Conservation (phyloP, 37 sponge, comb jelly and placozoan genomes). For the Axinella damicornis region DNA sequence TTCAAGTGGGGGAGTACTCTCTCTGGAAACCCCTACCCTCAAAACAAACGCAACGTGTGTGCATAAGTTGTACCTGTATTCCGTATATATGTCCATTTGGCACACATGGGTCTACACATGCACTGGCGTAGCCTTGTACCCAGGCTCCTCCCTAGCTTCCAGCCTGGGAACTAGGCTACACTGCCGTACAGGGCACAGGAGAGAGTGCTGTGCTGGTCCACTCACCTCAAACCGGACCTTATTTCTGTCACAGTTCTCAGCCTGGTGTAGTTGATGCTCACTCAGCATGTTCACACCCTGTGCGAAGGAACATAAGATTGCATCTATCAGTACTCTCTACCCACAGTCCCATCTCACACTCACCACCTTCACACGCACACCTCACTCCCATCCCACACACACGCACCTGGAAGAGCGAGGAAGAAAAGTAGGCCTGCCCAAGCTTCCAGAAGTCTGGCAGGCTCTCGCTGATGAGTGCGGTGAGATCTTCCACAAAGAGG, state of each 20-base stretch:
- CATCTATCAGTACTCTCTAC: neutral
- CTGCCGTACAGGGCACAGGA: neutral
- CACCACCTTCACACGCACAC: neutral
- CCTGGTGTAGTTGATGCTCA: constrained; percentile 56
- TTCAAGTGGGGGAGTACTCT: too few species aligned
- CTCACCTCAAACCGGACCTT: constrained; percentile 60
- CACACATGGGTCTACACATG: too few species aligned
- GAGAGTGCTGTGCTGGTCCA: too few species aligned
- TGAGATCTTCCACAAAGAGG: constrained; percentile 89
- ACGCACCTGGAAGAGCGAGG: constrained; percentile 68
- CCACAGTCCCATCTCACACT: neutral
- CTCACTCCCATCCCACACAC: neutral
- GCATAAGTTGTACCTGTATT: too few species aligned
- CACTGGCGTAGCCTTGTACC: too few species aligned
- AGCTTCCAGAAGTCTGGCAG: constrained; percentile 91
- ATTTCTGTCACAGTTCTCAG: constrained; percentile 39
- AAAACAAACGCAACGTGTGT: too few species aligned
- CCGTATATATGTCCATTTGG: too few species aligned
- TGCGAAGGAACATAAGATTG: neutral
- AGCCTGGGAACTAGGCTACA: too few species aligned
- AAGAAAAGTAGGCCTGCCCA: constrained; percentile 79
- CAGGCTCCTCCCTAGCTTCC: too few species aligned
- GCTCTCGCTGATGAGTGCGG: constrained; percentile 61
- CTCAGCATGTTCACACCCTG: constrained; percentile 58
- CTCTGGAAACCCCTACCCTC: too few species aligned